Percentiles rank a stretch among this genome's conserved stretches.
phyloP scores from a whole-genome alignment of 2,113 vertebrate genomes.

The Dipodomys ordii region DNA sequence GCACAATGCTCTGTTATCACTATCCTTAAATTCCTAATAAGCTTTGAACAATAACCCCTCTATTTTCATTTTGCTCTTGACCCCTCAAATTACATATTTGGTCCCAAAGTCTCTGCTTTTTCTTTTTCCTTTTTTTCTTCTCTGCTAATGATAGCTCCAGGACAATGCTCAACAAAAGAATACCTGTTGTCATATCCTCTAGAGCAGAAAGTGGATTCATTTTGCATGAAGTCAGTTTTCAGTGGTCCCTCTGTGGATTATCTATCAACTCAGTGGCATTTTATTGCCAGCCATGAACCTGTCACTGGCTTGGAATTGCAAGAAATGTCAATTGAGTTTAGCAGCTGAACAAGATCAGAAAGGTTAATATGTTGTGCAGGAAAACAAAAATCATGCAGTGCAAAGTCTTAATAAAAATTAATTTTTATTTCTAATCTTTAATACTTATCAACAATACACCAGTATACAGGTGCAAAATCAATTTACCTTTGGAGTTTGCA shows the following conservation, averaged over 20 bases:
- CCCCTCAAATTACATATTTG: not conserved
- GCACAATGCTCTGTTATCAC: not conserved
- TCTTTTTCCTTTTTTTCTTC: not conserved
- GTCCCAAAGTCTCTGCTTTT: not conserved
- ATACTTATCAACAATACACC: slow-evolving; percentile 23
- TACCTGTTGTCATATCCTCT: not conserved
- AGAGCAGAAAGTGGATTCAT: not conserved
- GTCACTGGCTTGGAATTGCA: not conserved
- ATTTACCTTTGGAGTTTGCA: slow-evolving; percentile 56
- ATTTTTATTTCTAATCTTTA: slow-evolving; percentile 56
- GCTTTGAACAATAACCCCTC: not conserved
- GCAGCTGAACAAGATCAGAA: not conserved
- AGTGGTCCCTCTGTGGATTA: not conserved
- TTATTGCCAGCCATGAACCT: not conserved
- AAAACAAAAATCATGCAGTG: not conserved
- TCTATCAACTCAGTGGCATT: slow-evolving; percentile 29
- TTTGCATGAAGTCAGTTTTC: not conserved
- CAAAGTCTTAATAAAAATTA: slow-evolving; percentile 17
- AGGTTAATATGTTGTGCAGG: not conserved
- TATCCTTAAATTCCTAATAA: not conserved
- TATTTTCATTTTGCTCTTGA: not conserved
- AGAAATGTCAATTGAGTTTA: slow-evolving; percentile 46
- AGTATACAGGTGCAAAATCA: slow-evolving; percentile 56
- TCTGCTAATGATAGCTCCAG: not conserved
- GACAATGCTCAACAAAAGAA: not conserved